Conservation (phyloP, 2,797 vertebrate species). For the Centroberyx gerrardi region DNA sequence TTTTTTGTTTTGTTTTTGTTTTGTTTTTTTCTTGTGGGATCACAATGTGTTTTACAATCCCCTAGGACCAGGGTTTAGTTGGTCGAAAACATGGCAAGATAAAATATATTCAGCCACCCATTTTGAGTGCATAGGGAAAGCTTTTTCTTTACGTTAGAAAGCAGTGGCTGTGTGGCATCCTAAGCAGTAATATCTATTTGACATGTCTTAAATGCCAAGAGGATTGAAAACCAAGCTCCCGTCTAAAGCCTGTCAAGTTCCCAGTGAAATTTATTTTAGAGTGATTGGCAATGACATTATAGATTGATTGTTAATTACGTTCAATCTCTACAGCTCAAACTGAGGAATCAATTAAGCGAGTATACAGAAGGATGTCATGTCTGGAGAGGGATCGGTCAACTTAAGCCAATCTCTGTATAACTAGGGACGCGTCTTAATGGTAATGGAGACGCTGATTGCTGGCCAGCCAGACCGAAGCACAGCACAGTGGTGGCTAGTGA, state of each 20-base stretch:
- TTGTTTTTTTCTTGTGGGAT: not conserved
- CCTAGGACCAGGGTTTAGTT: slow-evolving; percentile 31
- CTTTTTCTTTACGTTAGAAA: slow-evolving; percentile 32
- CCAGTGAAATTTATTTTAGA: slow-evolving; percentile 16
- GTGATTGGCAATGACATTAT: slow-evolving; percentile 31
- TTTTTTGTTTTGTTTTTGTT: slow-evolving; percentile 15
- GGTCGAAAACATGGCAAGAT: slow-evolving; percentile 35
- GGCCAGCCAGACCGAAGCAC: slow-evolving; percentile 24
- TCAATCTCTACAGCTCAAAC: slow-evolving; percentile 12
- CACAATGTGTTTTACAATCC: slow-evolving; percentile 11
- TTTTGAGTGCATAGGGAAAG: slow-evolving; percentile 32
- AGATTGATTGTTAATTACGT: slow-evolving; percentile 29
- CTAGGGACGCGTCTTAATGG: slow-evolving; percentile 31
- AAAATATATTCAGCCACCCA: slow-evolving; percentile 37
- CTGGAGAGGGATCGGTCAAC: slow-evolving; percentile 17
- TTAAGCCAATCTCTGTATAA: slow-evolving; percentile 51
- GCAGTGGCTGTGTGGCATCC: slow-evolving; percentile 20
- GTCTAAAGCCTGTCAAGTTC: not conserved
- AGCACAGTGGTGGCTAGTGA: not conserved
- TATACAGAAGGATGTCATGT: slow-evolving; percentile 27
- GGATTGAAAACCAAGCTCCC: slow-evolving; percentile 5
- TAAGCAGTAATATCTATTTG: slow-evolving; percentile 38
- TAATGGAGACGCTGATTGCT: slow-evolving; percentile 37
- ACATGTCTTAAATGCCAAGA: slow-evolving; percentile 18
- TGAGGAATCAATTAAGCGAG: slow-evolving; percentile 12